Evolutionary conservation across 2,797 vertebrate genomes (phyloP), one percentile per base, ranked within the genome.

Genomic region (Taeniopygia guttata): DNA sequence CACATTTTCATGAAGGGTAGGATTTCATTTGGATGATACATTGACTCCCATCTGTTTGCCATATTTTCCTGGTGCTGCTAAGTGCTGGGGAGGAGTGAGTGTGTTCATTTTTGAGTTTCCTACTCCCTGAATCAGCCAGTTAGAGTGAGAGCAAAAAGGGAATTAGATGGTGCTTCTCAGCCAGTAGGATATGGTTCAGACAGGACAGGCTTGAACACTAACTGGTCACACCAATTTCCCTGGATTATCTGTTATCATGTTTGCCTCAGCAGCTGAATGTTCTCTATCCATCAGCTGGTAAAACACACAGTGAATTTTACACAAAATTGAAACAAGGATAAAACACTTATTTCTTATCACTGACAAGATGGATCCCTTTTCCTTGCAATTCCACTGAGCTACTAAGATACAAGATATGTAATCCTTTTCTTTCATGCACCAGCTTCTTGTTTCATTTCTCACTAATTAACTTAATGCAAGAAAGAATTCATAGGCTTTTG

Each of bases 31-130:
- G 62, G 87, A 87, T 96, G 84, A 95, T 91, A 62, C 82, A 96
- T 74, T 77, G 84, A 43, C 42, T 93, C 36, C 96, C 94, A 95
- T 94, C 93, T 96, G 95, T 83, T 95, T 87, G 72, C 62, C 79
- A 92, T 81, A 70, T 95, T 85, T 95, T 83, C 48, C 36, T 77
- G 40, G 36, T 95, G 51, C 60, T 95, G 68, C 49, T 85, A 87
- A 95, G 58, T 72, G 82, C 75, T 80, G 51, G 73, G 92, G 89
- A 92, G 92, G 93, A 94, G 63, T 25, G 36, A 84, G n/a, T 11
- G 51, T 87, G 78, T 51, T 93, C 75, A 90, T 83, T 92, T 95
- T 56, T 83, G 86, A 82, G 72, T 87, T 89, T 94, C 19, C 75
- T 87, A 22, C 51, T 81, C 74, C 16, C 34, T 36, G 18, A 54